Evolutionary conservation across 1,140 invertebrate genomes (phyloP).

Genomic region (Achatina immaculata): DNA sequence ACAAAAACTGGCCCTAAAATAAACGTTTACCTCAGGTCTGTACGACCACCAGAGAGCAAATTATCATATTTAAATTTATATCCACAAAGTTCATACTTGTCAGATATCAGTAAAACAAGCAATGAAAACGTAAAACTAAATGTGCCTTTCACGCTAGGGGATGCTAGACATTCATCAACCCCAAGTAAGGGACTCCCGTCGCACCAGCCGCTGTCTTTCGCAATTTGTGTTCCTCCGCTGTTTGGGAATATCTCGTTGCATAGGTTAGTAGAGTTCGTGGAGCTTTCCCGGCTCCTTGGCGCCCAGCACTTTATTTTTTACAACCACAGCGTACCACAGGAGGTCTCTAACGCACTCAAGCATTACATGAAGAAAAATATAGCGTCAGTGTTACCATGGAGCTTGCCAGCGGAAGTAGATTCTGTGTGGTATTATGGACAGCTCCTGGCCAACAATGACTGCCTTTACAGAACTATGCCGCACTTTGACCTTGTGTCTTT

Average conservation of each 20-base stretch:
- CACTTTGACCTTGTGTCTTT: conserved; percentile 58
- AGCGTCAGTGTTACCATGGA: conserved; percentile 60
- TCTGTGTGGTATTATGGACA: conserved; percentile 70
- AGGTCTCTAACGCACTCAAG: background rate
- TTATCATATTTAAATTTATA: background rate
- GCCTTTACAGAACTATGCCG: conserved; percentile 66
- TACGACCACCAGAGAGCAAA: conserved; percentile 4
- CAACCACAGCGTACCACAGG: conserved; percentile 16
- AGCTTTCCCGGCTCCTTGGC: conserved; percentile 16
- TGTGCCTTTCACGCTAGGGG: background rate
- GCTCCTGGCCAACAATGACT: conserved; percentile 67
- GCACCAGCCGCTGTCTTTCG: background rate
- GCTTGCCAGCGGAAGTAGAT: conserved; percentile 51
- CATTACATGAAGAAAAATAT: conserved; percentile 40
- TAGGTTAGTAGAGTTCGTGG: conserved; percentile 23
- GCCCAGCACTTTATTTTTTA: background rate
- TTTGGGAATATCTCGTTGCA: conserved; percentile 12
- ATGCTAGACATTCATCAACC: no score
- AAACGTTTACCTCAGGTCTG: background rate
- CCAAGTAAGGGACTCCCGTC: background rate
- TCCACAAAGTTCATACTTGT: background rate
- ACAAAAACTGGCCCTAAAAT: background rate
- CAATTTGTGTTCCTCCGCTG: conserved; percentile 28
- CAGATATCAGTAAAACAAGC: background rate
- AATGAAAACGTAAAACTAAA: background rate